Conservation (phyloP, 2,888 invertebrate genomes). For the Chymomyza caudatula region DNA sequence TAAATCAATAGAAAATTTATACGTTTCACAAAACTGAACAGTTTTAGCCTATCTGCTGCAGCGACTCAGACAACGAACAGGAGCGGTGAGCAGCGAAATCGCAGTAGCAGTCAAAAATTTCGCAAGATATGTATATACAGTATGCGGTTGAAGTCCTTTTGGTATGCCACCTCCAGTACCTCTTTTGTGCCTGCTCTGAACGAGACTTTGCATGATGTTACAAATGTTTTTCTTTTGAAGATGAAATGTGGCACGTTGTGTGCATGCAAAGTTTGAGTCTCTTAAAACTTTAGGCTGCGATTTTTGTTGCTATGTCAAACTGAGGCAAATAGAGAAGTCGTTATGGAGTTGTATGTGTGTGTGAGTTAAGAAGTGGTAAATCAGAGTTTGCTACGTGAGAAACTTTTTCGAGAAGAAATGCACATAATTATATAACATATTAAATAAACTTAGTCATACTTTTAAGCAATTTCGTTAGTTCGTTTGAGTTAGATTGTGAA, state of each 20-base stretch:
- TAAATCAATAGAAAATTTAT: constrained; percentile 73
- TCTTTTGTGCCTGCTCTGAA: not conserved
- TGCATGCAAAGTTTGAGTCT: constrained; percentile 25
- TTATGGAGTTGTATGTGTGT: not conserved
- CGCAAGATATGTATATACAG: constrained; percentile 26
- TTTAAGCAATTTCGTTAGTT: not conserved
- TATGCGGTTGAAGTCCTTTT: constrained; percentile 3
- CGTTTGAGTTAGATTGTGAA: not conserved
- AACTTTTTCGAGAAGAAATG: not conserved
- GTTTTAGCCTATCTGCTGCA: constrained; percentile 38
- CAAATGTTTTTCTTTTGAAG: constrained; percentile 38
- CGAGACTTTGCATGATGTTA: constrained; percentile 34
- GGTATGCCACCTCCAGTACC: too few relatives aligned
- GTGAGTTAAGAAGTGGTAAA: not conserved
- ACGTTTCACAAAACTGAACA: constrained; percentile 62
- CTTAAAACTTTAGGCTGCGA: constrained; percentile 30
- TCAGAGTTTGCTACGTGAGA: not conserved
- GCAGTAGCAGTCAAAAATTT: constrained; percentile 21
- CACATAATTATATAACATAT: not conserved
- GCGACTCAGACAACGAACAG: too few relatives aligned
- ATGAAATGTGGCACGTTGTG: constrained; percentile 12
- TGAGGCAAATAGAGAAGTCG: constrained; percentile 12
- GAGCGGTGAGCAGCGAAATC: constrained; percentile 2
- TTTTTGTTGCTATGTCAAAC: constrained; percentile 35
- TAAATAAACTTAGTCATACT: not conserved